phyloP scores from a whole-genome alignment of 35 echinoderm and acorn worm genomes.

The Apostichopus japonicus region DNA sequence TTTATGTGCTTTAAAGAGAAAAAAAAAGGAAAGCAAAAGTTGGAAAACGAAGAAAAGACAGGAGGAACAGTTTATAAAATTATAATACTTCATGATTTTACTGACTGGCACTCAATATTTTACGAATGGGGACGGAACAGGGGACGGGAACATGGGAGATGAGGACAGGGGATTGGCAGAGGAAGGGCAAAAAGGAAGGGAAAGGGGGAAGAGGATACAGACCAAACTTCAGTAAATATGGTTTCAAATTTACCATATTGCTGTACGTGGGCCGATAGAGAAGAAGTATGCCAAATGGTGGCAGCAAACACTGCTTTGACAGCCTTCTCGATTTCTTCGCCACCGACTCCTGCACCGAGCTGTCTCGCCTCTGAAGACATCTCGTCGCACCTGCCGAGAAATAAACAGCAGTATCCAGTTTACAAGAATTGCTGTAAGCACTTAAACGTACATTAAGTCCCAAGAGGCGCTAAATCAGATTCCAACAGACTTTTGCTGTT shows the following conservation, averaged over 20 bases:
- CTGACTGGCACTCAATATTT: background rate
- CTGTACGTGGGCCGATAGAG: constrained; percentile 64
- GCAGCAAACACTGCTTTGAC: constrained; percentile 92
- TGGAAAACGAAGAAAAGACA: background rate
- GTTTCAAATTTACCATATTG: constrained; percentile 59
- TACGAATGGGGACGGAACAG: too few relatives aligned
- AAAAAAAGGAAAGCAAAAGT: background rate
- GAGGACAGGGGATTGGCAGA: too few relatives aligned
- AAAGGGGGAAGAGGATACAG: background rate
- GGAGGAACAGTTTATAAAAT: too few relatives aligned
- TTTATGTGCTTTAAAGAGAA: background rate
- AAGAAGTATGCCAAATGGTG: constrained; percentile 85
- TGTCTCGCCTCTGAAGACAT: constrained; percentile 25
- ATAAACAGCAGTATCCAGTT: background rate
- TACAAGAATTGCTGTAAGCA: background rate
- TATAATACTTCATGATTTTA: background rate
- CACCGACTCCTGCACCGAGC: constrained; percentile 62
- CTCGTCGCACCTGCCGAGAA: constrained; percentile 58
- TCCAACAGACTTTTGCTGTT: too few relatives aligned
- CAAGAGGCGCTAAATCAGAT: too few relatives aligned
- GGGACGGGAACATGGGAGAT: too few relatives aligned
- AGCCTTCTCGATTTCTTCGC: constrained; percentile 65
- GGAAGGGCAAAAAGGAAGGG: background rate
- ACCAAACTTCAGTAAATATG: background rate
- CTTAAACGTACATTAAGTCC: too few relatives aligned